Evolutionary conservation across 2,888 invertebrate species (phyloP).

Genomic region (Brachypalpus laphriformis): DNA sequence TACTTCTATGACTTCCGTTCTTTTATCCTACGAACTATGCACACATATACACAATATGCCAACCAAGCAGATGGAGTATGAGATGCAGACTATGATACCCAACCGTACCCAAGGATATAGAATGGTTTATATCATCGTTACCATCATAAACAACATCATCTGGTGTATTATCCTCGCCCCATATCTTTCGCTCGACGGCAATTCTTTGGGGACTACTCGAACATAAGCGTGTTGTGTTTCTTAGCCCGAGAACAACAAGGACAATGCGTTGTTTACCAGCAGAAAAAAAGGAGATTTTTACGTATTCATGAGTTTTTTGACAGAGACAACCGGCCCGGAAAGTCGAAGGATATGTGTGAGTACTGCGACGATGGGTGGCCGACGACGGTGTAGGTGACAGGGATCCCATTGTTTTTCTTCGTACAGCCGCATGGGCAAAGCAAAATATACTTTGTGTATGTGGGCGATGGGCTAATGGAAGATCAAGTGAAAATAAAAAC

Average conservation of each 20-base stretch:
- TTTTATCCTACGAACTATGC: slow-evolving; percentile 30
- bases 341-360: slow-evolving; percentile 19
- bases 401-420: slow-evolving; percentile 25
- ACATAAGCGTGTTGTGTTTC: slow-evolving; percentile 56
- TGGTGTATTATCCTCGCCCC: slow-evolving; percentile 62
- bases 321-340: slow-evolving; percentile 17
- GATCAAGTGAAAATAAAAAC: slow-evolving; percentile 66
- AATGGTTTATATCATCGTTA: slow-evolving; percentile 59
- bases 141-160: slow-evolving; percentile 65
- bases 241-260: slow-evolving; percentile 39
- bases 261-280: slow-evolving; percentile 56
- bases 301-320: slow-evolving; percentile 63
- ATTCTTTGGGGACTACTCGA: slow-evolving; percentile 64
- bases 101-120: slow-evolving; percentile 32
- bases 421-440: background rate
- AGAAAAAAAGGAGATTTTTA: slow-evolving; percentile 26
- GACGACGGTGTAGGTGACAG: slow-evolving; percentile 22
- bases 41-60: slow-evolving; percentile 30
- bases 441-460: background rate
- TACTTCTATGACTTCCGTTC: slow-evolving; percentile 42
- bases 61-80: background rate
- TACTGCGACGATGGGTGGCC: background rate
- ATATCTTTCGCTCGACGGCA: slow-evolving; percentile 51
- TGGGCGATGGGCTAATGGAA: slow-evolving; percentile 46
- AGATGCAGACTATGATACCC: background rate